phyloP scores from a whole-genome alignment of 2,113 vertebrate species.

The Camelus dromedarius region DNA sequence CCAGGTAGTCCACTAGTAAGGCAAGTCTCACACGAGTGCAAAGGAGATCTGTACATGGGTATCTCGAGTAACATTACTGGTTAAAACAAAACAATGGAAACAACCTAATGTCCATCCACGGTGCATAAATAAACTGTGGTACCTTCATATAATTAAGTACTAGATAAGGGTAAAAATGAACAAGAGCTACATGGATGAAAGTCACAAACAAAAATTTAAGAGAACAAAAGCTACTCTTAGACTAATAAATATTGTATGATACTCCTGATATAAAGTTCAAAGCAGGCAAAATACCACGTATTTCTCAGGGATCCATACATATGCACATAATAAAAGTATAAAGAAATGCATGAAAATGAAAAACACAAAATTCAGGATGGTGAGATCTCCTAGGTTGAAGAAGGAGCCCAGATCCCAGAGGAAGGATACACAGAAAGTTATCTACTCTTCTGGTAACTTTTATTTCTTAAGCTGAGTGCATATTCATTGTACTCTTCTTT shows the following conservation, averaged over 20 bases:
- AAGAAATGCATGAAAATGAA: neutral
- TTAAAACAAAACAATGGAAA: constrained; percentile 5
- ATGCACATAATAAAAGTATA: neutral
- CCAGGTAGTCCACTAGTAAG: neutral
- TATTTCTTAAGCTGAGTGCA: neutral
- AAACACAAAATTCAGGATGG: neutral
- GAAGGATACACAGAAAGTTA: neutral
- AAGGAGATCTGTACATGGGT: neutral
- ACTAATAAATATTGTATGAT: neutral
- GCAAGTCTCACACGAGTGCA: neutral
- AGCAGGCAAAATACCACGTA: neutral
- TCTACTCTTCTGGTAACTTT: neutral
- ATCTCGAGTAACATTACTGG: neutral
- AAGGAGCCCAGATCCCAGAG: neutral
- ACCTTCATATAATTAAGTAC: neutral
- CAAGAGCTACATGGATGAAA: neutral
- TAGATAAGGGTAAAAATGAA: neutral
- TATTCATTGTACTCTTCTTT: neutral
- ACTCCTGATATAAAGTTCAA: neutral
- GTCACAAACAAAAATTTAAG: neutral
- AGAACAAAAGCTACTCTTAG: neutral
- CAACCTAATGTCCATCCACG: neutral
- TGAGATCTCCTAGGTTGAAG: neutral
- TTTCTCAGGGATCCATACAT: neutral
- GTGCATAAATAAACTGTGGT: neutral